Base-by-base conservation (phyloP, 2,113 vertebrate species). In the Poecilia latipinna region DNA sequence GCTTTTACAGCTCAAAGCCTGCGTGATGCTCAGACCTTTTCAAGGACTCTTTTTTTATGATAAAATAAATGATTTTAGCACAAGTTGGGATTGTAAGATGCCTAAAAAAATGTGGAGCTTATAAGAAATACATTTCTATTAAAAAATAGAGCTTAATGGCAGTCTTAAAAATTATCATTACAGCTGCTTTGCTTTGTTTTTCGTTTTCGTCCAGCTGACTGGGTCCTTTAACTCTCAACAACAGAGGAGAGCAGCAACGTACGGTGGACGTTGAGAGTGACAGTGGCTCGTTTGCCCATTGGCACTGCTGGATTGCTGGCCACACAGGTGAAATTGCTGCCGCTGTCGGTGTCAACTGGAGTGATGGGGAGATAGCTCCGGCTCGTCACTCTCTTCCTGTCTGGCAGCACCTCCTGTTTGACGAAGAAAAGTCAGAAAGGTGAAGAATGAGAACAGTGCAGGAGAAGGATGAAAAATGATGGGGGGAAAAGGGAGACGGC, bases 241-340 rank as follows among this genome's bases (percentile, higher is more conserved):
- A 1, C 15, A 35, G 35, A 48, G 32, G 31, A 31, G 44, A 37
- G 62, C 4, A 12, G 33, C 4, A 12, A 93, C 97, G 88, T 90
- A 99, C 97, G 97, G 88, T 99, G 97, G 8, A 99, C 95, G 0
- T 99, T 96, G 12, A 99, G 96, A 68, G 90, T 92, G n/a, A 98
- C 82, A 0, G 92, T 96, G 4, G 95, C 93, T 85, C 96, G 95
- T 89, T 95, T 98, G 71, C 97, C 97, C 0, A 83, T 92, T 0
- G 96, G 97, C 68, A 96, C 80, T 8, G 97, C 97, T 0, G 95
- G 95, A 7, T 99, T 99, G 82, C 92, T 86, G 61, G 96, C 95
- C 54, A 96, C 95, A 60, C 97, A 99, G 39, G 95, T 95, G 90
- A 96, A 98, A 32, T 96, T 95, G 0, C 95, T 81, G 4, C 96